Base-by-base conservation (phyloP, 2,888 invertebrate genomes). In the Meandrusa payeni region DNA sequence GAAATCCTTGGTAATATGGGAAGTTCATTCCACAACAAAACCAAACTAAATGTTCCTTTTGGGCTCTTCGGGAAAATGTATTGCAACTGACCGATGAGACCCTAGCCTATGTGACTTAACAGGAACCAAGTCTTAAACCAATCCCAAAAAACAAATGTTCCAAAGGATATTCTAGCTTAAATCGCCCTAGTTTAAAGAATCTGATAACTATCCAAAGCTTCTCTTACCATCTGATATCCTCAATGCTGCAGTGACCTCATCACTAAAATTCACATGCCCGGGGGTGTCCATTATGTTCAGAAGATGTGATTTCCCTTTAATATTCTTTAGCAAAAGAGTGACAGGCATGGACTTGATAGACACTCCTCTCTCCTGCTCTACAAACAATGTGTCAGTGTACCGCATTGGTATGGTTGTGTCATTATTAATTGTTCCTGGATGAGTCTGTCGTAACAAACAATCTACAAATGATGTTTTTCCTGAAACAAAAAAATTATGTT, bases 221-320 rank as follows among this genome's bases (percentile, higher is more conserved):
- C n/a, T n/a, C 66, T 65, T 58, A 87, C 91, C 91, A 69, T 94
- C 93, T 32, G 92, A 92, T 54, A 98, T 89, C 48, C 99, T 91
- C 88, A 98, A 94, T 0, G 98, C 97, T 2, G 99, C 98, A 0
- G 99, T 98, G 2, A 96, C 97, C 86, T 99, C 99, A 83, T 99
- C 99, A 17, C 98, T 98, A 76, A 99, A 99, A 76, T 99, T 99
- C 0, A 99, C 99, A 87, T 99, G 99, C 1, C 99, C 95, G 0
- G 95, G 99, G 0, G 99, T 98, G 68, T 99, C 99, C 81, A 98
- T 97, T 41, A 99, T 92, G 67, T 99, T 99, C 66, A 99, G 89
- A 23, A 99, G 88, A 75, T 94, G 98, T n/a, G 98, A 98, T 79
- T 99, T 99, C 44, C 95, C 94, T 69, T 96, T 95, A 0, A 97